phyloP scores from a whole-genome alignment of 2,797 vertebrate genomes.

The Lutra lutra region DNA sequence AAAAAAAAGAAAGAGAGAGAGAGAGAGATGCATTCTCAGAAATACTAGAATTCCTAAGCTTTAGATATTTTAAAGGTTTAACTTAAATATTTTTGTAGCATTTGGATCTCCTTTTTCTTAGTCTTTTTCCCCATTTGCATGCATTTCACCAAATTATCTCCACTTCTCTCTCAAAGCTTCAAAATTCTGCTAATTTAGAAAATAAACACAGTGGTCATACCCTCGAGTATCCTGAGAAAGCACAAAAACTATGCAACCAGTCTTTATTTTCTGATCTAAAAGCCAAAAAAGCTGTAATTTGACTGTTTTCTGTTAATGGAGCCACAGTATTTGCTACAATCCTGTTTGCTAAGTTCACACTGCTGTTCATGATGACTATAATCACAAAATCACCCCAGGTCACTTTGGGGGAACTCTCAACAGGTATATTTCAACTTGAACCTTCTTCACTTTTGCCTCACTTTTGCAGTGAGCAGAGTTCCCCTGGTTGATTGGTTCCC shows the following conservation, averaged over 20 bases:
- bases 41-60: neutral
- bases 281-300: neutral
- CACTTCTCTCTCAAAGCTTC: neutral
- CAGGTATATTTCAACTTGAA: neutral
- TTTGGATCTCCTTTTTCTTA: neutral
- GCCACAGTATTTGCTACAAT: neutral
- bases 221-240: neutral
- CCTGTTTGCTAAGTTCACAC: neutral
- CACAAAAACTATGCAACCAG: neutral
- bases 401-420: neutral
- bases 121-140: neutral
- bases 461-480: neutral
- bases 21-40: neutral
- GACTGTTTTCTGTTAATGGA: neutral
- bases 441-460: neutral
- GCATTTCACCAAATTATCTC: neutral
- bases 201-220: neutral
- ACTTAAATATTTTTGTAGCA: neutral
- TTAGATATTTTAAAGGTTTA: neutral
- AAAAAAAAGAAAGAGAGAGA: neutral
- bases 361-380: neutral
- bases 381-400: neutral
- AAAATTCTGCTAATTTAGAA: neutral
- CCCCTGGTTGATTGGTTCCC: accelerated
- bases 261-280: neutral